Base-by-base conservation (phyloP, 2,113 vertebrate species). In the Poeciliopsis occidentalis region DNA sequence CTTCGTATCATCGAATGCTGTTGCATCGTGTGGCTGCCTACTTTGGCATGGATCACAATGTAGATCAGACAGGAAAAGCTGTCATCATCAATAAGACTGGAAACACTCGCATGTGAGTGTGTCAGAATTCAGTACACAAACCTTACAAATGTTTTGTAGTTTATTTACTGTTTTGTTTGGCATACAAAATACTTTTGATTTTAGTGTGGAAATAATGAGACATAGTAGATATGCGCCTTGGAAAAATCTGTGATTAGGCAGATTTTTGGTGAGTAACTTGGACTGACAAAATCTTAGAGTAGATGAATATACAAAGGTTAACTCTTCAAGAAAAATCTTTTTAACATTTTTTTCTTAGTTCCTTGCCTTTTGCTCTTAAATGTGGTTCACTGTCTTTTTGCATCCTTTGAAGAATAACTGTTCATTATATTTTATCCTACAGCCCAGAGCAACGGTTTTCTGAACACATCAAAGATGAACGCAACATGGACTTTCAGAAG, bases 71-170 rank as follows among this genome's bases (percentile, higher is more conserved):
- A 0, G 98, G 98, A 71, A 99, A 99, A 92, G 98, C 98, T 0
- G 98, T 99, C 85, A 99, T 99, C 84, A 99, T 99, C 94, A 99
- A 99, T 95, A 99, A 99, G 93, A 99, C 98, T 4, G 95, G 95
- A 90, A 99, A 98, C 95, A 99, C 97, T 2, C 96, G 98, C 90
- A 99, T 99, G 98, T 99, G 92, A 97, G 97, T 82, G 19, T 67
- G 2, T 30, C 15, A 27, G 4, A 47, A 17, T 47, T 19, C 19
- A 6, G 39, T 47, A 17, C 44, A 19, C 4, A 19, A 47, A 47
- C 17, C 4, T 41, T 13, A 41, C 1, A 41, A 41, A 41, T 15
- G 13, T 41, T 41, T 41, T 41, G 13, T 4, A 41, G 39, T 41
- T 41, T 4, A 41, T 41, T 41, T 41, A 1, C 13, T 4, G 4